Evolutionary conservation across 2,888 invertebrate genomes (phyloP), one percentile per base, ranked within the genome.

Genomic region (Trichacis sp.): DNA sequence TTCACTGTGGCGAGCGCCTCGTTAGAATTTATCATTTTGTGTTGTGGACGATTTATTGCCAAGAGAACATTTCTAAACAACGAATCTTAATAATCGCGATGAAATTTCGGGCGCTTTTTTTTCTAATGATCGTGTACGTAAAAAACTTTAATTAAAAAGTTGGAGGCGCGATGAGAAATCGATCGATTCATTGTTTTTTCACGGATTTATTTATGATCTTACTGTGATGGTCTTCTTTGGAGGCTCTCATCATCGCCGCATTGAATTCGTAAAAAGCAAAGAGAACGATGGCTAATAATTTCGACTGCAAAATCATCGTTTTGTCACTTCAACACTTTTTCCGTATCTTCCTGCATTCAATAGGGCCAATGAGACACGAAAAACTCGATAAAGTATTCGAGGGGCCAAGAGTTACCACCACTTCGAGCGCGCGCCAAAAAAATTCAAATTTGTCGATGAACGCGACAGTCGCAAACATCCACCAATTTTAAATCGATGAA

Each of bases 141-240:
- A n/a, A n/a, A n/a, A n/a, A n/a, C n/a, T n/a, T n/a, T n/a, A n/a
- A n/a, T 36, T 12, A 36, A 36, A 46, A 46, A 3, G 11, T n/a
- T n/a, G n/a, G n/a, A n/a, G n/a, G n/a, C 24, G 24, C 24, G 24
- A 8, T 24, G 24, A 24, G 8, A 24, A 24, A 24, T 24, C n/a
- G n/a, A n/a, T n/a, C n/a, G n/a, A n/a, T n/a, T n/a, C n/a, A n/a
- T n/a, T n/a, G n/a, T n/a, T n/a, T n/a, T n/a, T n/a, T n/a, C n/a
- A n/a, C n/a, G n/a, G n/a, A n/a, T n/a, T n/a, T n/a, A n/a, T n/a
- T n/a, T n/a, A n/a, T n/a, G n/a, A n/a, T 48, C 68, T 80, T 71
- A 81, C 81, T 79, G 24, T 63, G 58, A 55, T 77, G 74, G 55
- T 79, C 74, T 14, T 79, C 76, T 17, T 70, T 71, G 12, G 71